These are phyloP conservation scores for Papilio gigon DNA, from an alignment of 2,888 invertebrate genomes.

Conservation along the genomic window DNA sequence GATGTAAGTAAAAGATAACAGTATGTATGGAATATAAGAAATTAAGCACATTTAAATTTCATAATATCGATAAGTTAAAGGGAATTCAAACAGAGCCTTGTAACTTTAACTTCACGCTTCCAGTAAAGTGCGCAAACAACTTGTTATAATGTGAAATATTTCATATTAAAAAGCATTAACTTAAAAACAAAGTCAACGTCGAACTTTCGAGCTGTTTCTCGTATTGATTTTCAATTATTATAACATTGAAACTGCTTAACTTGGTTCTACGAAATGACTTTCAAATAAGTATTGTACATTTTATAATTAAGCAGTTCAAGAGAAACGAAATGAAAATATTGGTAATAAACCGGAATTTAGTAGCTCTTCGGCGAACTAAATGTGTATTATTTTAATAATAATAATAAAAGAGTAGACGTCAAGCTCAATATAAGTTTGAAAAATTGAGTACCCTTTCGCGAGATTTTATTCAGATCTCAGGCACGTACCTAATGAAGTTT, in stretches of 20 bases:
- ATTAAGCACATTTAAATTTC: neutral
- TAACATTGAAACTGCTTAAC: slow-evolving; percentile 61
- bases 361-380: neutral
- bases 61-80: neutral
- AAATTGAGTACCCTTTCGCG: neutral
- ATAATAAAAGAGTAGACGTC: neutral
- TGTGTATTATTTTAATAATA: slow-evolving; percentile 5
- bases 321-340: slow-evolving; percentile 5
- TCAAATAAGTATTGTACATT: slow-evolving; percentile 47
- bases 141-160: slow-evolving; percentile 11
- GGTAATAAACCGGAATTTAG: slow-evolving; percentile 13
- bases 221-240: slow-evolving; percentile 67
- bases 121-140: slow-evolving; percentile 1
- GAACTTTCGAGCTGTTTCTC: slow-evolving; percentile 59
- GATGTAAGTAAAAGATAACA: too few relatives aligned
- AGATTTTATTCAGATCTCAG: too few relatives aligned
- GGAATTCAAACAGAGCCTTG: slow-evolving; percentile 1
- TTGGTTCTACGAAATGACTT: slow-evolving; percentile 59
- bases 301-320: slow-evolving; percentile 13
- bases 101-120: slow-evolving; percentile 39
- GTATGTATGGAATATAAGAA: neutral
- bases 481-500: too few relatives aligned
- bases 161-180: slow-evolving; percentile 10
- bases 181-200: slow-evolving; percentile 53
- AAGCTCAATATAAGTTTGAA: neutral